Evolutionary conservation across 2,888 invertebrate species (phyloP).

Genomic region (Parnassius smintheus): DNA sequence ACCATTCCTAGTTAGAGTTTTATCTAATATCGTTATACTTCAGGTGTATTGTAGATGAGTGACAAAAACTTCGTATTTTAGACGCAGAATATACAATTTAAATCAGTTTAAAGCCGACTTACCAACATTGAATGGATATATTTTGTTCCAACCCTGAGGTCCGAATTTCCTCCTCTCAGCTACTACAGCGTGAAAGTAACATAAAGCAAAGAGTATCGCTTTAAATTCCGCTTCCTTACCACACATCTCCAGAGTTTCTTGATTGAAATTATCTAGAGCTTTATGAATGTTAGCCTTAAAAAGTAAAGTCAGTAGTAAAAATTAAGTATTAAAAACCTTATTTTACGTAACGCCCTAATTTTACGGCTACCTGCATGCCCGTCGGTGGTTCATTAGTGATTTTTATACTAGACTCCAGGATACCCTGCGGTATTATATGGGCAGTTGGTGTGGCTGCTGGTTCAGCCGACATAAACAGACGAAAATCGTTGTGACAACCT

Average conservation of each 20-base stretch:
- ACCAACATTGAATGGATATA: slow-evolving; percentile 97
- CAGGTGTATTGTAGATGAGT: no score
- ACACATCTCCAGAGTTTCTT: slow-evolving; percentile 97
- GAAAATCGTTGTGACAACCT: slow-evolving; percentile 89
- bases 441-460: slow-evolving; percentile 92
- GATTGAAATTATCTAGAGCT: slow-evolving; percentile 95
- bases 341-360: not conserved
- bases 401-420: slow-evolving; percentile 97
- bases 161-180: slow-evolving; percentile 97
- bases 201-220: slow-evolving; percentile 94
- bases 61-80: no score
- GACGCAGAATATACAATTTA: no score
- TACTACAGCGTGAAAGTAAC: slow-evolving; percentile 98
- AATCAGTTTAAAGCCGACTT: slow-evolving; percentile 33
- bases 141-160: slow-evolving; percentile 97
- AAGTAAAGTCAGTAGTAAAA: not conserved
- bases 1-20: no score
- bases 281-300: slow-evolving; percentile 94
- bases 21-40: no score
- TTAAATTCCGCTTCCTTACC: slow-evolving; percentile 98
- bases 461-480: slow-evolving; percentile 96
- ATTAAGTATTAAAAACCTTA: no score
- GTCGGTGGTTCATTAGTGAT: slow-evolving; percentile 99
- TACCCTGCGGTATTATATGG: slow-evolving; percentile 97
- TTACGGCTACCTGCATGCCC: slow-evolving; percentile 86